phyloP scores from a whole-genome alignment of 2,797 vertebrate species.

The Bradypus variegatus region DNA sequence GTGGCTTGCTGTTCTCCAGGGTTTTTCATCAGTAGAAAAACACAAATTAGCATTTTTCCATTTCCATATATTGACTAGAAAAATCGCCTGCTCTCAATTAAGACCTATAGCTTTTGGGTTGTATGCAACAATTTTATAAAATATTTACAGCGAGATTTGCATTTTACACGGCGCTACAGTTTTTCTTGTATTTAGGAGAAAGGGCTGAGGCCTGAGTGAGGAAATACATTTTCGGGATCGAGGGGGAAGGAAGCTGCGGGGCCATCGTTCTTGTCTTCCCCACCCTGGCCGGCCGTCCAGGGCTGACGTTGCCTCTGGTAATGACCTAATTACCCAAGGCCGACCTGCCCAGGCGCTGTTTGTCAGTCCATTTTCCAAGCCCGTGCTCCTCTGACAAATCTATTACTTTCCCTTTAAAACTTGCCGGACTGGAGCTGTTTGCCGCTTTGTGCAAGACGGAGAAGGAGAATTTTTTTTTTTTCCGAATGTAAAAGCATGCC shows the following conservation, averaged over 20 bases:
- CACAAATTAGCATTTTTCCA: slow-evolving; percentile 85
- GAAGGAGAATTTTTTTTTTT: slow-evolving; percentile 69
- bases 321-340: slow-evolving; percentile 59
- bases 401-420: slow-evolving; percentile 71
- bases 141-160: slow-evolving; percentile 84
- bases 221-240: slow-evolving; percentile 60
- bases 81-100: slow-evolving; percentile 84
- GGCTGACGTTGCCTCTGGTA: slow-evolving; percentile 55
- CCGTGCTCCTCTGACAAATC: slow-evolving; percentile 48
- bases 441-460: slow-evolving; percentile 71
- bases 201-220: slow-evolving; percentile 66
- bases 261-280: slow-evolving; percentile 51
- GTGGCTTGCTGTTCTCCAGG: slow-evolving; percentile 79
- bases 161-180: slow-evolving; percentile 78
- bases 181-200: slow-evolving; percentile 76
- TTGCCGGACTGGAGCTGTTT: slow-evolving; percentile 64
- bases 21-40: slow-evolving; percentile 82
- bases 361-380: slow-evolving; percentile 55
- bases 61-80: slow-evolving; percentile 87
- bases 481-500: slow-evolving; percentile 72
- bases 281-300: slow-evolving; percentile 49
- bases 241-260: slow-evolving; percentile 62
- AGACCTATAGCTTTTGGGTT: slow-evolving; percentile 85
- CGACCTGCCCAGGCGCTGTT: slow-evolving; percentile 60
- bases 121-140: slow-evolving; percentile 84